Conservation (phyloP, 2,113 vertebrate genomes). For the Oceanodroma tethys region DNA sequence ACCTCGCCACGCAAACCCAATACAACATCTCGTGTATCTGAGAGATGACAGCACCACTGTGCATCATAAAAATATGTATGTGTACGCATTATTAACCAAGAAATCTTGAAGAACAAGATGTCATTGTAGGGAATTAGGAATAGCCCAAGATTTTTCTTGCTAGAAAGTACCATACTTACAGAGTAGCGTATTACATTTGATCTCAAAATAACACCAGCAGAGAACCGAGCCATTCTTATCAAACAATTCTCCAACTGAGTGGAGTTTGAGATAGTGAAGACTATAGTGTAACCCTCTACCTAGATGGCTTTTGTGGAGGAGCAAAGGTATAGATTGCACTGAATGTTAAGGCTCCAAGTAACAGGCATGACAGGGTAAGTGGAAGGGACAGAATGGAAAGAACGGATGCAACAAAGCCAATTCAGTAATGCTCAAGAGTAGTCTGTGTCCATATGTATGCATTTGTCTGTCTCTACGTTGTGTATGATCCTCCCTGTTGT, state of each 20-base stretch:
- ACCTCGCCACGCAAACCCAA: neutral
- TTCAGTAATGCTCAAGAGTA: neutral
- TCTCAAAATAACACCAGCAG: neutral
- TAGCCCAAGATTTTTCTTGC: neutral
- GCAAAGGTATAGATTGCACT: neutral
- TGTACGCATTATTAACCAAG: neutral
- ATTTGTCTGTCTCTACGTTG: neutral
- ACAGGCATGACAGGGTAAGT: accelerated
- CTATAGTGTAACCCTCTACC: neutral
- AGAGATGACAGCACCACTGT: neutral
- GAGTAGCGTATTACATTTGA: neutral
- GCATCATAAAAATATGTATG: neutral
- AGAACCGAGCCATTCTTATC: neutral
- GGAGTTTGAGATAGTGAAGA: neutral
- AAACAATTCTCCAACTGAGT: neutral
- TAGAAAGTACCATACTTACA: neutral
- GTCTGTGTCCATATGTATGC: neutral
- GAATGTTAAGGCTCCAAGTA: neutral
- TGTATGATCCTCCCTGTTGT: neutral
- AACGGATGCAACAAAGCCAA: neutral
- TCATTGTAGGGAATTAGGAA: neutral
- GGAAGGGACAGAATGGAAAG: neutral
- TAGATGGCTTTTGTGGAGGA: neutral
- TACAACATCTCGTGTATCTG: neutral
- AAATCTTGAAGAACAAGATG: neutral